A percentile compares a stretch with the other conserved stretches of the same genome.
Conservation (phyloP, 1,140 invertebrate genomes). For the Copidosoma floridanum region DNA sequence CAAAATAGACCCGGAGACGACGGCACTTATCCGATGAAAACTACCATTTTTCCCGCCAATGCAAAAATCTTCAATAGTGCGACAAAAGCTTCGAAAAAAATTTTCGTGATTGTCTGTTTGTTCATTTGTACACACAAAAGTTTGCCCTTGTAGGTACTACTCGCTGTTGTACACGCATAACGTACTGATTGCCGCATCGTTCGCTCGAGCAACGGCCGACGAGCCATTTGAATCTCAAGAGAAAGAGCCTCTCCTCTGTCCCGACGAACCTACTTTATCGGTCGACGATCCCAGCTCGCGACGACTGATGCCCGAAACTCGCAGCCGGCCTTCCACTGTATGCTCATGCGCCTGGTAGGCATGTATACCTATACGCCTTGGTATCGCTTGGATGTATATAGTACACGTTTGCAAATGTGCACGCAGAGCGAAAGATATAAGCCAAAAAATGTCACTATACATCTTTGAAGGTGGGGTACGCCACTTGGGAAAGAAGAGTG, state of each 20-base stretch:
- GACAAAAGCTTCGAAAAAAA: background rate
- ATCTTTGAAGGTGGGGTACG: too few species aligned
- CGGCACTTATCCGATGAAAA: too few species aligned
- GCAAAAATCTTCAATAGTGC: background rate
- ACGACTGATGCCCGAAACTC: constrained; percentile 21
- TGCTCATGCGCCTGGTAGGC: background rate
- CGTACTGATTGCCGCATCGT: constrained; percentile 7
- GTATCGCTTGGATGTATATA: too few species aligned
- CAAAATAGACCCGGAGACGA: too few species aligned
- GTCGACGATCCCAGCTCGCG: constrained; percentile 23
- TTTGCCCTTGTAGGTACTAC: too few species aligned
- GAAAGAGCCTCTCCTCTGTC: background rate
- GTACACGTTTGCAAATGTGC: too few species aligned
- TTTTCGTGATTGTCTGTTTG: too few species aligned
- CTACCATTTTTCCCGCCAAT: too few species aligned
- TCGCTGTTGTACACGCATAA: background rate
- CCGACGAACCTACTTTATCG: constrained; percentile 25
- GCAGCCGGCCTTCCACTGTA: background rate
- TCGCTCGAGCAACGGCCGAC: background rate
- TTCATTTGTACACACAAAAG: too few species aligned
- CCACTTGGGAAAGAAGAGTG: too few species aligned
- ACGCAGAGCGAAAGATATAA: too few species aligned
- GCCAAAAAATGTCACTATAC: constrained; percentile 1
- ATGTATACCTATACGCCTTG: background rate
- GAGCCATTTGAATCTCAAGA: constrained; percentile 8